phyloP scores from a whole-genome alignment of 2,113 vertebrate species.

The Gorsachius goisagi region DNA sequence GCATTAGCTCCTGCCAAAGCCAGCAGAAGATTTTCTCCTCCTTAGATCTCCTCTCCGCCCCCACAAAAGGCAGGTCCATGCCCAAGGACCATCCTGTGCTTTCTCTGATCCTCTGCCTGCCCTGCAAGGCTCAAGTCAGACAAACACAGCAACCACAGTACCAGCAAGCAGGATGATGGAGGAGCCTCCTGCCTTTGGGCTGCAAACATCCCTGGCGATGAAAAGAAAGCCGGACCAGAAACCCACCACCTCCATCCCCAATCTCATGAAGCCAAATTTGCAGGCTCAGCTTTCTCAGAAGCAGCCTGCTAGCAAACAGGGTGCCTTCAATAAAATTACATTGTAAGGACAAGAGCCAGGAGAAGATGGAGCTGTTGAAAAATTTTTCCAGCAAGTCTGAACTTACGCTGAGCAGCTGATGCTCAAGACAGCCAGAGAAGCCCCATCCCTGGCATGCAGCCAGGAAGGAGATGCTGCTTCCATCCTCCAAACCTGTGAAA shows the following conservation, averaged over 20 bases:
- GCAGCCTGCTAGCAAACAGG: neutral
- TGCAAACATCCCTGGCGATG: neutral
- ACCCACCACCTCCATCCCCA: neutral
- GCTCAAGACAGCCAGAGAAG: constrained; percentile 4
- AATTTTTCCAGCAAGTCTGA: neutral
- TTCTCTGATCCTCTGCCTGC: neutral
- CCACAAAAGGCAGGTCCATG: neutral
- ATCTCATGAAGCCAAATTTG: neutral
- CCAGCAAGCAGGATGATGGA: accelerated
- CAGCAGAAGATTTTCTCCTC: neutral
- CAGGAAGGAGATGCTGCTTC: constrained; percentile 5
- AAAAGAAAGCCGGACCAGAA: neutral
- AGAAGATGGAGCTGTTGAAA: neutral
- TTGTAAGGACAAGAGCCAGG: neutral
- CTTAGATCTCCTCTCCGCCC: neutral
- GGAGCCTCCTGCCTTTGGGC: neutral
- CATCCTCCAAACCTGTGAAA: constrained; percentile 24
- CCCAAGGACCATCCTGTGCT: neutral
- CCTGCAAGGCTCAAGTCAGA: neutral
- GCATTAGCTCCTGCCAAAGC: neutral
- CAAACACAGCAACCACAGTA: neutral
- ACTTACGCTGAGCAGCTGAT: constrained; percentile 30
- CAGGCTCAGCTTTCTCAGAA: neutral
- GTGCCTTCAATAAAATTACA: neutral
- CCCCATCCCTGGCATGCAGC: neutral